Conservation (phyloP, 1,140 invertebrate species). For the Leptinotarsa texana region DNA sequence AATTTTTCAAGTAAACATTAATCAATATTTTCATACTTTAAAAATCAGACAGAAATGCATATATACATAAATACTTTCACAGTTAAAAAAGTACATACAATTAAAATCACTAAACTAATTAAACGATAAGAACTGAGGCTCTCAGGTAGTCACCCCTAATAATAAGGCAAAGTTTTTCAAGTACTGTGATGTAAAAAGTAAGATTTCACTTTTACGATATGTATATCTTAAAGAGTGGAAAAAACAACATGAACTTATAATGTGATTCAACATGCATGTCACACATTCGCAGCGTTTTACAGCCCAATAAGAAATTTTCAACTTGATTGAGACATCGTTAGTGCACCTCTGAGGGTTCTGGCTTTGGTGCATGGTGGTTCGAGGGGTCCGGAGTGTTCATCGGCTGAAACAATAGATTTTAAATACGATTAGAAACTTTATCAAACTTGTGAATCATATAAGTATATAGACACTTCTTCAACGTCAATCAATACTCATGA, state of each 20-base stretch:
- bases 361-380: slow-evolving; percentile 66
- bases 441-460: no score
- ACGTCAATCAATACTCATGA: no score
- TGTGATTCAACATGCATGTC: slow-evolving; percentile 35
- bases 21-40: slow-evolving; percentile 18
- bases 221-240: slow-evolving; percentile 50
- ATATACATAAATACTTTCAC: slow-evolving; percentile 21
- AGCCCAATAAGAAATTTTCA: slow-evolving; percentile 28
- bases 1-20: slow-evolving; percentile 23
- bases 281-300: slow-evolving; percentile 35
- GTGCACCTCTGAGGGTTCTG: slow-evolving; percentile 62
- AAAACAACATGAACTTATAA: slow-evolving; percentile 43
- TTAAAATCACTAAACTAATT: slow-evolving; percentile 12
- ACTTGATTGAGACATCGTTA: slow-evolving; percentile 48
- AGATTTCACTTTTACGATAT: slow-evolving; percentile 48
- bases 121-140: slow-evolving; percentile 21
- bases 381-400: slow-evolving; percentile 67
- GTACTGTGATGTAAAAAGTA: slow-evolving; percentile 48
- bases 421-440: no score
- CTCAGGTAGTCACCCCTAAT: slow-evolving; percentile 3
- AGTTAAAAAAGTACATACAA: slow-evolving; percentile 17
- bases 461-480: no score
- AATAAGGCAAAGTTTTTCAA: slow-evolving; percentile 17
- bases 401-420: slow-evolving; percentile 55
- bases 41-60: slow-evolving; percentile 17